These are phyloP conservation scores for Brachionus rubens DNA, from an alignment of 1,140 invertebrate species.

Conservation along the genomic window DNA sequence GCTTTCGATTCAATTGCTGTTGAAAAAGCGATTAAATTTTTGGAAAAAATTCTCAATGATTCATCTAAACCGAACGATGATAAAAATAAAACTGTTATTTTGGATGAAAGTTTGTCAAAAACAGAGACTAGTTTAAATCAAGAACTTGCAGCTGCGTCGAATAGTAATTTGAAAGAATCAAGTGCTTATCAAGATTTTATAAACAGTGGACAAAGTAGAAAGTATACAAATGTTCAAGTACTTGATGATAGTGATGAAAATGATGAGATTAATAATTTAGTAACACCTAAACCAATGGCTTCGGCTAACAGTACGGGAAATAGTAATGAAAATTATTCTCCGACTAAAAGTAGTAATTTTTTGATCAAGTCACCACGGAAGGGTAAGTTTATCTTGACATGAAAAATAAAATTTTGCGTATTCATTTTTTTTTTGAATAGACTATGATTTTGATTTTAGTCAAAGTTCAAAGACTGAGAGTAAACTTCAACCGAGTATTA, in stretches of 20 bases:
- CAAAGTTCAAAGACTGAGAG: constrained; percentile 34
- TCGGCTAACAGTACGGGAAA: not conserved
- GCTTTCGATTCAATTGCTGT: not conserved
- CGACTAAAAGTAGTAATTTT: constrained; percentile 2
- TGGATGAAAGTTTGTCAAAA: not conserved
- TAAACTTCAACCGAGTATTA: not conserved
- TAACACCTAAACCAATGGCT: not conserved
- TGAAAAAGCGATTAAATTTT: constrained; percentile 29
- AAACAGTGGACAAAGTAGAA: not conserved
- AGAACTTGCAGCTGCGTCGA: not conserved
- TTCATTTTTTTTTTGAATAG: not conserved
- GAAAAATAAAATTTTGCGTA: not conserved
- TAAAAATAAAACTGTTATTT: constrained; percentile 18
- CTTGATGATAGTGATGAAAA: constrained; percentile 29
- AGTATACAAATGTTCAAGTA: not conserved
- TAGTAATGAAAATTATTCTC: not conserved
- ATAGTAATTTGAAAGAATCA: constrained; percentile 34
- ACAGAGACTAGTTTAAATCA: constrained; percentile 31
- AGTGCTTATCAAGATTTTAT: constrained; percentile 36
- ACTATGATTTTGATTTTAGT: constrained; percentile 44
- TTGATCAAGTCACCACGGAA: constrained; percentile 24
- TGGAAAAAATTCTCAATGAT: constrained; percentile 36
- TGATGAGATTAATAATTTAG: constrained; percentile 24
- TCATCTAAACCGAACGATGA: not conserved
- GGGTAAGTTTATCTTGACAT: not conserved